Percentiles rank a stretch among this genome's conserved stretches.
These are phyloP conservation scores for Papilio elwesi DNA, from an alignment of 2,888 invertebrate genomes.

Conservation along the genomic window DNA sequence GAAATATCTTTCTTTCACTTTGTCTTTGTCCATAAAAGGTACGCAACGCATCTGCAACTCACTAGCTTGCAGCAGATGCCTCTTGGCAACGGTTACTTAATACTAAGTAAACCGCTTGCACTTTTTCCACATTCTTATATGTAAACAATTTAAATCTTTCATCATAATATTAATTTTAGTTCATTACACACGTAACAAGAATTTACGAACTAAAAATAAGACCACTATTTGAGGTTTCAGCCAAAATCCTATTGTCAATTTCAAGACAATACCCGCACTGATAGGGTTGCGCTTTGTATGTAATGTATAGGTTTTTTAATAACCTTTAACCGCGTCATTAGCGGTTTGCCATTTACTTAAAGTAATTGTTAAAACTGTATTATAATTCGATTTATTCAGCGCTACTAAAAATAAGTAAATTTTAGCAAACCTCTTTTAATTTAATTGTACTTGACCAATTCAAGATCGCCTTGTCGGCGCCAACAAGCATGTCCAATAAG, in stretches of 20 bases:
- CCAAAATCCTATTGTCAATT: neutral
- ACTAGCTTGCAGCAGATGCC: no score
- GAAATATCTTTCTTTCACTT: no score
- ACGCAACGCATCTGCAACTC: no score
- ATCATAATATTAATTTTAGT: neutral
- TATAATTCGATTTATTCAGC: neutral
- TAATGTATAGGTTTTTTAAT: neutral
- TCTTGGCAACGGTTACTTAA: no score
- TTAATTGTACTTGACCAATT: constrained; percentile 17
- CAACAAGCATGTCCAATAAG: constrained; percentile 12
- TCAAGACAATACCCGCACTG: neutral
- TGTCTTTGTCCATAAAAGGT: no score
- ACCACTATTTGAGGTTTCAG: neutral
- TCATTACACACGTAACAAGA: neutral
- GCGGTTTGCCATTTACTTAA: neutral
- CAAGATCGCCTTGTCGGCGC: constrained; percentile 13
- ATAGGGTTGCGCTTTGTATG: neutral
- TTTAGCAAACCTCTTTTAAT: neutral
- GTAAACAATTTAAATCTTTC: neutral
- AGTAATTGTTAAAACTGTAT: neutral
- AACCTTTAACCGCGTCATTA: neutral
- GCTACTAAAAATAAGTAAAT: neutral
- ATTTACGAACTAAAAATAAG: neutral
- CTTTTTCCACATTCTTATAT: no score
- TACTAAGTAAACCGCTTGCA: no score